Evolutionary conservation across 2,797 vertebrate species (phyloP), one percentile per base, ranked within the genome.

Genomic region (Falco rusticolus): DNA sequence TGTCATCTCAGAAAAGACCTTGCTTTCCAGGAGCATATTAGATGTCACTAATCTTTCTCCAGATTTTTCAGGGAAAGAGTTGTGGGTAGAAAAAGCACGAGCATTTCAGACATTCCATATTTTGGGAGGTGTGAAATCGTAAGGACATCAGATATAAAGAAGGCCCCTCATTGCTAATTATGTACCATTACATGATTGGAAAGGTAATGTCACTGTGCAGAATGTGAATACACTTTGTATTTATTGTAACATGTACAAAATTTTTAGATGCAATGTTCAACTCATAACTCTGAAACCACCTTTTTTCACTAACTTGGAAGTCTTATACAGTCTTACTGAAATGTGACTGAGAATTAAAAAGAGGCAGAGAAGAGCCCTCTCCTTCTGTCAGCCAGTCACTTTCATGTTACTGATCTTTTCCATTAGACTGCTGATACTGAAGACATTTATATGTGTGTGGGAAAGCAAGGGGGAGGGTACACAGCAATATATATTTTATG

Each of bases 21-120:
- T 72, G 31, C 2, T 82, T 72, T 84, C 47, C 29, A 25, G 19
- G 22, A 64, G 13, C 7, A 29, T 37, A 34, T 47, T 45, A 51
- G 9, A 63, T 31, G 7, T 15, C 53, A n/a, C 7, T 31, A 34
- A 29, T 21, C 60, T 93, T 81, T 56, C 41, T 86, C 45, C 11
- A 41, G 12, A 70, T 41, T 85, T 90, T 92, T 60, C 20, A 75
- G 25, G 56, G 45, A 63, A 88, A 87, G 31, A 61, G 76, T 57
- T 0, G 0, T 54, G 45, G 4, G 17, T 56, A 83, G 39, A 19
- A 94, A 56, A 63, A 8, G 10, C 4, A 37, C 24, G 6, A 75
- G 34, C 56, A 78, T 85, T 92, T 77, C n/a, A 75, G 57, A n/a
- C 7, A 28, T 31, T 59, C 8, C 8, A 1, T 41, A 39, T 54